Conservation (phyloP, 92 coral and sea anemone genomes). For the Pocillopora grandis region DNA sequence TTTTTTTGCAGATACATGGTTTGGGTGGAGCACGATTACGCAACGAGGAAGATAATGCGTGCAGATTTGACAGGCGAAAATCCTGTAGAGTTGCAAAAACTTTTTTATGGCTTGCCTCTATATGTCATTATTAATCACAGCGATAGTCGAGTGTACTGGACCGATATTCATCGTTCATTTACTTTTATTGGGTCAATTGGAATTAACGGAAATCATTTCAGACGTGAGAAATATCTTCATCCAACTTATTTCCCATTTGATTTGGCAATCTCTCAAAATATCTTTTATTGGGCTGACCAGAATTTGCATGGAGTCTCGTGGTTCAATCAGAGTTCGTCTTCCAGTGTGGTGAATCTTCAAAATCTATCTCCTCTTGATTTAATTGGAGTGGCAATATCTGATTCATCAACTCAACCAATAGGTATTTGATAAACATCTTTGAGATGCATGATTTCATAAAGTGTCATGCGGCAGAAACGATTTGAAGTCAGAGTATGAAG, state of each 20-base stretch:
- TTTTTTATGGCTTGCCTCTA: slow-evolving; percentile 26
- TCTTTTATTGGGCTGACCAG: slow-evolving; percentile 65
- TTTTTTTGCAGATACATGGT: slow-evolving; percentile 31
- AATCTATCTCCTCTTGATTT: not conserved
- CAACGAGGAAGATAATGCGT: slow-evolving; percentile 36
- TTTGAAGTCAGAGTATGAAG: too few species aligned
- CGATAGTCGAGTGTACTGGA: slow-evolving; percentile 63
- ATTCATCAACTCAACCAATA: slow-evolving; percentile 29
- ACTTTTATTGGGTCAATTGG: slow-evolving; percentile 19
- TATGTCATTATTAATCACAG: slow-evolving; percentile 39
- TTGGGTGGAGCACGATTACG: slow-evolving; percentile 49
- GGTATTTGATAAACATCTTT: too few species aligned
- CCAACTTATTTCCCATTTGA: slow-evolving; percentile 35
- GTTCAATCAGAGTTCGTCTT: slow-evolving; percentile 9
- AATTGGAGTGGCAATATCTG: slow-evolving; percentile 39
- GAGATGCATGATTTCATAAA: too few species aligned
- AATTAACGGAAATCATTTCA: not conserved
- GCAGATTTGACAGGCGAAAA: slow-evolving; percentile 52
- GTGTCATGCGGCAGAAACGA: too few species aligned
- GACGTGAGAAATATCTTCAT: not conserved
- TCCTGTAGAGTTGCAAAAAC: slow-evolving; percentile 6
- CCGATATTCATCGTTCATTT: slow-evolving; percentile 35
- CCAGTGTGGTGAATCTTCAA: not conserved
- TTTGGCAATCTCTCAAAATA: slow-evolving; percentile 45
- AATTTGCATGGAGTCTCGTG: slow-evolving; percentile 23